Base-by-base conservation (phyloP, 2,797 vertebrate genomes). In the Pagetopsis macropterus region DNA sequence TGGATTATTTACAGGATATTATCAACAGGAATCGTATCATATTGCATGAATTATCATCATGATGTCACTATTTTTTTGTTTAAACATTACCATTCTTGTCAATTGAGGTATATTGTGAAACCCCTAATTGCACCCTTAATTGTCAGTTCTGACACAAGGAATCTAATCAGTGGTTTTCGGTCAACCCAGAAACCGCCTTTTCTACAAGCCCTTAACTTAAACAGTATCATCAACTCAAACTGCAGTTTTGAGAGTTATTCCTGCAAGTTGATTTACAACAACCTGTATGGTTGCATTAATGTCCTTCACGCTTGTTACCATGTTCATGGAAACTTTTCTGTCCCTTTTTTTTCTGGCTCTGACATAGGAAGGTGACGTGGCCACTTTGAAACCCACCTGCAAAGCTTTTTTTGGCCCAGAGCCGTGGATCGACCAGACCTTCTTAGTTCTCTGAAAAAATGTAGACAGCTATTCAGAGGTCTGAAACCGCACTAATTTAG, bases 381-480 rank as follows among this genome's bases (percentile, higher is more conserved):
- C 43, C 19, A 17, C 65, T 46, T 23, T 54, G 27, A 13, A 37
- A 43, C 2, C 46, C 2, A 2, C 17, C 40, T 70, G 41, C 13
- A 65, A 60, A 61, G 55, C 31, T 66, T 61, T 44, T 17, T 56
- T 60, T 65, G 21, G 56, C 62, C 48, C 17, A 27, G 10, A 52
- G 31, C 59, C 12, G 12, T 60, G 9, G 1, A 49, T 49, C 43
- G 43, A 46, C n/a, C 57, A 41, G 17, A 43, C 44, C 2, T 37
- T 49, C 48, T 51, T 44, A 37, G 46, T 51, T 13, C 0, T 2
- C 40, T 63, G 6, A 17, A 64, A 63, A 66, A 56, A 50, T 9
- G 9, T 16, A 51, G 13, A 51, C 33, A 37, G 2, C 21, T 23
- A 54, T 55, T 40, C 46, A 55, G 5, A 41, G 31, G 40, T 65